phyloP scores from a whole-genome alignment of 2,113 vertebrate genomes.

The Gymnogyps californianus region DNA sequence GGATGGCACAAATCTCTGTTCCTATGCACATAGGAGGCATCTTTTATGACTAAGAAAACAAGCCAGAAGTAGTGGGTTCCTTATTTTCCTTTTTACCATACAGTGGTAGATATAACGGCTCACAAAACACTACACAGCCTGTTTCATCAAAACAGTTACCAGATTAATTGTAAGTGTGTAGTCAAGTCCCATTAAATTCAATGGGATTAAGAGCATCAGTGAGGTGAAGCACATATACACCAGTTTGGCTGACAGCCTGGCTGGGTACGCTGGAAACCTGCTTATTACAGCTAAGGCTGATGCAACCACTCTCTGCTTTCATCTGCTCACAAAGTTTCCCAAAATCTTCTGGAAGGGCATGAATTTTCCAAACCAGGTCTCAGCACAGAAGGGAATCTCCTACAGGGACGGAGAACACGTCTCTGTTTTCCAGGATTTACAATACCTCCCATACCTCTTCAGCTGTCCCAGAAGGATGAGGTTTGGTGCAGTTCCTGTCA shows the following conservation, averaged over 20 bases:
- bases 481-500: constrained; percentile 93
- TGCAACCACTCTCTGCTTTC: not conserved
- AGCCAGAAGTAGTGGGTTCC: not conserved
- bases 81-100: not conserved
- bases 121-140: not conserved
- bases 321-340: not conserved
- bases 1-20: not conserved
- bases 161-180: not conserved
- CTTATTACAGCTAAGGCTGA: not conserved
- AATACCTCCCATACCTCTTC: constrained; percentile 77
- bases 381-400: not conserved
- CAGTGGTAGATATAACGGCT: not conserved
- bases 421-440: not conserved
- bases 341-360: not conserved
- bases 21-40: not conserved
- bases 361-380: not conserved
- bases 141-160: not conserved
- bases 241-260: not conserved
- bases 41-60: not conserved
- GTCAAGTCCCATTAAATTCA: not conserved
- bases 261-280: not conserved
- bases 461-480: constrained; percentile 95
- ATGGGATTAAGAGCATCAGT: not conserved
- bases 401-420: not conserved
- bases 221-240: not conserved